These are phyloP conservation scores for Sciurus niger DNA, from an alignment of 2,113 vertebrate genomes.

Conservation along the genomic window DNA sequence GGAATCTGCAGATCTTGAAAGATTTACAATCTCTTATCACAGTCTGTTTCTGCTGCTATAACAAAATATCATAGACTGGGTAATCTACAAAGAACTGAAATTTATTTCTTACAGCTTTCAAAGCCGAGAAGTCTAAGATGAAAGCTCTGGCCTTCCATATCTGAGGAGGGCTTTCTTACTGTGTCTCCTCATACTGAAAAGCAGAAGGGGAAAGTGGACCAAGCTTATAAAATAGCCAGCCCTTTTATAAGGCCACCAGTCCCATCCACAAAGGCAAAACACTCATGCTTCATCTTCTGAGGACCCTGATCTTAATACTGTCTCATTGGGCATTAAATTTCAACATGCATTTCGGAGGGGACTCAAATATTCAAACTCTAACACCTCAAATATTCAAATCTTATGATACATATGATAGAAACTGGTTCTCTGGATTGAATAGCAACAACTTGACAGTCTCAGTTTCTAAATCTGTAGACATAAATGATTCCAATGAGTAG, in stretches of 20 bases:
- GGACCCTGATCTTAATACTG: neutral
- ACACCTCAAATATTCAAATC: neutral
- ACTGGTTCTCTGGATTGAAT: conserved; percentile 13
- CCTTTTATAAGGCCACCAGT: neutral
- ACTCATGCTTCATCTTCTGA: neutral
- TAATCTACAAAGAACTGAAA: neutral
- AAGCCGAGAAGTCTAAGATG: neutral
- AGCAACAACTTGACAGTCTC: neutral
- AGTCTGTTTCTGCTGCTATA: neutral
- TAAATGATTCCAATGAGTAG: neutral
- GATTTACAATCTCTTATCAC: neutral
- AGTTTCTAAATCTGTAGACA: conserved; percentile 44
- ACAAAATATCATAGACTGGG: neutral
- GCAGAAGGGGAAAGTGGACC: neutral
- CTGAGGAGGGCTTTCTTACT: neutral
- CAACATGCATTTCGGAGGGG: neutral
- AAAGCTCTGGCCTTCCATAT: neutral
- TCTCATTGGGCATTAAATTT: neutral
- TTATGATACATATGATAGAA: neutral
- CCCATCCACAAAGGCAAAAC: neutral
- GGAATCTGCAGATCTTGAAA: neutral
- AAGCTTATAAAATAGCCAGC: neutral
- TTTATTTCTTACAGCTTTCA: neutral
- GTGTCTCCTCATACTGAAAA: neutral
- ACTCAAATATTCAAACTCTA: neutral